A percentile compares a stretch with the other conserved stretches of the same genome.
These are phyloP conservation scores for Harpalus rufipes DNA, from an alignment of 2,888 invertebrate species.

Conservation along the genomic window DNA sequence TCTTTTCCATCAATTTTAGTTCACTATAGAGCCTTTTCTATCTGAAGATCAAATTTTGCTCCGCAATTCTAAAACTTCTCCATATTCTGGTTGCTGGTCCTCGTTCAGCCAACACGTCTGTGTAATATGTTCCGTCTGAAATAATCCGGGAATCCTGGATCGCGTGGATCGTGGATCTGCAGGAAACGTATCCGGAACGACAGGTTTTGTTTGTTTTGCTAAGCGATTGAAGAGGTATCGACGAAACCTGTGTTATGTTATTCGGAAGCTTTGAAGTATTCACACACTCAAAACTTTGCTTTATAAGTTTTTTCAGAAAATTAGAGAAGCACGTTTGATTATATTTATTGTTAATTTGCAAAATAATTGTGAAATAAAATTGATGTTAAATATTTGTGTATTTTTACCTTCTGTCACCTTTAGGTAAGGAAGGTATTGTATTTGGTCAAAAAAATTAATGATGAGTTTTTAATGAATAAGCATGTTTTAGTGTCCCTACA, in stretches of 20 bases:
- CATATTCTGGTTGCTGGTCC: not conserved
- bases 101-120: not conserved
- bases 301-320: not conserved
- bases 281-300: not conserved
- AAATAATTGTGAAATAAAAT: no score
- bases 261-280: slow-evolving; percentile 8
- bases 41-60: not conserved
- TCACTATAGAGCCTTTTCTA: no score
- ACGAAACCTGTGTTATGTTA: slow-evolving; percentile 23
- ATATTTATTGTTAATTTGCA: no score
- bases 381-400: no score
- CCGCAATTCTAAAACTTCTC: not conserved
- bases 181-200: slow-evolving; percentile 36
- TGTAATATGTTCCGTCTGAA: slow-evolving; percentile 33
- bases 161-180: slow-evolving; percentile 31
- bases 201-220: slow-evolving; percentile 43
- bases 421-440: no score
- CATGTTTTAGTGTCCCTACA: no score
- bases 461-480: no score
- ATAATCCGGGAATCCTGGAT: slow-evolving; percentile 42
- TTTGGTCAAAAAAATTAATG: no score
- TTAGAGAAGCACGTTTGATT: not conserved
- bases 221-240: slow-evolving; percentile 39
- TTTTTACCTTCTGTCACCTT: no score
- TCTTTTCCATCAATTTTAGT: no score